Base-by-base conservation (phyloP, 2,888 invertebrate species). In the Agrotis ipsilon region DNA sequence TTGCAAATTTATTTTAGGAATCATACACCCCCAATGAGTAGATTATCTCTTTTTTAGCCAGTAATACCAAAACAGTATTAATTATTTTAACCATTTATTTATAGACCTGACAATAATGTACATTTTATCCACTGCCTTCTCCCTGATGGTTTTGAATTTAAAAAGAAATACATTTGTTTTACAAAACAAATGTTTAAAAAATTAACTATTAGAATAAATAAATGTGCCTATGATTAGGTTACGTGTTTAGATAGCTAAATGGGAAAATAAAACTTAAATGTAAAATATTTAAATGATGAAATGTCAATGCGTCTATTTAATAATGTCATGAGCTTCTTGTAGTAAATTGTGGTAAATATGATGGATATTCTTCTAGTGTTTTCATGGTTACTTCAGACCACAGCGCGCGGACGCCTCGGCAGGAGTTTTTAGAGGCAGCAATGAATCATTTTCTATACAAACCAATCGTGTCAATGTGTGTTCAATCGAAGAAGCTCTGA, bases 191-290 rank as follows among this genome's bases (percentile, higher is more conserved):
- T 79, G 71, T 70, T 57, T 61, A 70, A 57, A 69, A 70, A 65
- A 73, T 49, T 66, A 7, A 78, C 67, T 73, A 75, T 79, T 80
- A 89, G 86, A 86, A 82, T 87, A 90, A 90, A 90, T 93, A 92
- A 93, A 92, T 94, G 94, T 95, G 94, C 94, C 94, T 95, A 93
- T 89, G 85, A 90, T 93, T 93, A 93, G 91, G 86, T 92, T 92
- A 91, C 84, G 90, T 93, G 88, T 93, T 84, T 94, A 93, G 91
- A 87, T 91, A 92, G 89, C 78, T 92, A 91, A 92, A 88, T 79
- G 57, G 51, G 19, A 16, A 74, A 72, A 72, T 75, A 39, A 69
- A 88, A 86, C 77, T 79, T 85, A 91, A 92, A 91, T 82, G 89
- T 89, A 90, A 88, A 87, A 83, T 89, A 90, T 88, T 83, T 84